phyloP scores from a whole-genome alignment of 2,113 vertebrate species.

The Notiomystis cincta region DNA sequence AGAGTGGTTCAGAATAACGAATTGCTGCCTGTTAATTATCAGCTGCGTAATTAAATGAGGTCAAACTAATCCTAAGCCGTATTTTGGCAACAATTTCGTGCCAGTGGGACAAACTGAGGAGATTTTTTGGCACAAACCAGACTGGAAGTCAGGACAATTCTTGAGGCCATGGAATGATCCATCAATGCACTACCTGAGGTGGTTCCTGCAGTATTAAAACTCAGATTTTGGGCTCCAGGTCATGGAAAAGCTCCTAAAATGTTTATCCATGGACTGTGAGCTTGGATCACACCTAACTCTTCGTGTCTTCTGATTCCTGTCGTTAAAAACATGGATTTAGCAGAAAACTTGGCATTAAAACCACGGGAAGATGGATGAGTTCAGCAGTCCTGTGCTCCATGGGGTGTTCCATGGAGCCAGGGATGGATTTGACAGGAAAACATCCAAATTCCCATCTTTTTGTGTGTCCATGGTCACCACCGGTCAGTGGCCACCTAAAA shows the following conservation, averaged over 20 bases:
- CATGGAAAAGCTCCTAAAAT: neutral
- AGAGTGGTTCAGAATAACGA: neutral
- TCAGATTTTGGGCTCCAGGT: neutral
- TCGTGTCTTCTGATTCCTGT: rapidly evolving
- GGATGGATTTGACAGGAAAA: neutral
- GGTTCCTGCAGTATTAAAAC: neutral
- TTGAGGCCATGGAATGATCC: neutral
- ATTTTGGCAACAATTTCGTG: neutral
- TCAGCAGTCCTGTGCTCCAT: neutral
- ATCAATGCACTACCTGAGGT: rapidly evolving
- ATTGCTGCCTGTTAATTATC: neutral
- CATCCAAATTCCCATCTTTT: neutral
- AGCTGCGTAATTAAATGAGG: neutral
- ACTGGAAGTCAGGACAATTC: neutral
- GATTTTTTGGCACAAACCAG: neutral
- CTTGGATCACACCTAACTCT: neutral
- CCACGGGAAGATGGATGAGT: rapidly evolving
- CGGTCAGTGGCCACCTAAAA: neutral
- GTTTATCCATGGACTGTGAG: neutral
- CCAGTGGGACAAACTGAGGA: neutral
- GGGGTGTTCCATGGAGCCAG: neutral
- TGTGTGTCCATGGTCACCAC: neutral
- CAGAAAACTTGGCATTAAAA: neutral
- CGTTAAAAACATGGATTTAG: neutral
- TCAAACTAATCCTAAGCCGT: rapidly evolving